Evolutionary conservation across 2,113 vertebrate species (phyloP).

Genomic region (Limanda limanda): DNA sequence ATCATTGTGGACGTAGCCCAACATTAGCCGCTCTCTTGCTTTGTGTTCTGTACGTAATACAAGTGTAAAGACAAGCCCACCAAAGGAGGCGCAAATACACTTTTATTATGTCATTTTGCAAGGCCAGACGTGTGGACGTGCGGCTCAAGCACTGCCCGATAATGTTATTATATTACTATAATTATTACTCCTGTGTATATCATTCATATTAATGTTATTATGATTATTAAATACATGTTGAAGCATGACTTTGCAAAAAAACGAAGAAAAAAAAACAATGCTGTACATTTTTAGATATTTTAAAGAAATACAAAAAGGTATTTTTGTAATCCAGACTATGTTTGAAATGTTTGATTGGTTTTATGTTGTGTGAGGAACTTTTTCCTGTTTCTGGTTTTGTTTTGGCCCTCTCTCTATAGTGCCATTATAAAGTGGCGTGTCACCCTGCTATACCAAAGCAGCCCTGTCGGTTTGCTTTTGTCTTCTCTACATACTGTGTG

Average conservation of each 20-base stretch:
- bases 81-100: constrained; percentile 18
- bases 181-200: constrained; percentile 80
- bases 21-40: constrained; percentile 30
- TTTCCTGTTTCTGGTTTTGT: not conserved
- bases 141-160: constrained; percentile 63
- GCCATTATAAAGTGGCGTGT: constrained; percentile 45
- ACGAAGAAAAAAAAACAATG: constrained; percentile 69
- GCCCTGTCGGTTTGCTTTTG: constrained; percentile 45
- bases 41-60: constrained; percentile 24
- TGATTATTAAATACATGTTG: constrained; percentile 78
- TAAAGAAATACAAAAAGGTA: constrained; percentile 83
- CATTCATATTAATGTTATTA: constrained; percentile 81
- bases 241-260: constrained; percentile 82
- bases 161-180: constrained; percentile 75
- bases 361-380: constrained; percentile 57
- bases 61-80: constrained; percentile 14
- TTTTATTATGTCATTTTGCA: constrained; percentile 38
- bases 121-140: constrained; percentile 53
- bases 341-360: constrained; percentile 76
- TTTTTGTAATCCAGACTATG: constrained; percentile 84
- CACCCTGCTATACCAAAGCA: constrained; percentile 68
- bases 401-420: constrained; percentile 28
- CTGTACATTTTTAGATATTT: constrained; percentile 86
- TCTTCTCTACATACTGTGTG: constrained; percentile 36
- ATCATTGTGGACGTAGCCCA: not conserved